Conservation (phyloP, 2,797 vertebrate species). For the Smutsia temminckii region DNA sequence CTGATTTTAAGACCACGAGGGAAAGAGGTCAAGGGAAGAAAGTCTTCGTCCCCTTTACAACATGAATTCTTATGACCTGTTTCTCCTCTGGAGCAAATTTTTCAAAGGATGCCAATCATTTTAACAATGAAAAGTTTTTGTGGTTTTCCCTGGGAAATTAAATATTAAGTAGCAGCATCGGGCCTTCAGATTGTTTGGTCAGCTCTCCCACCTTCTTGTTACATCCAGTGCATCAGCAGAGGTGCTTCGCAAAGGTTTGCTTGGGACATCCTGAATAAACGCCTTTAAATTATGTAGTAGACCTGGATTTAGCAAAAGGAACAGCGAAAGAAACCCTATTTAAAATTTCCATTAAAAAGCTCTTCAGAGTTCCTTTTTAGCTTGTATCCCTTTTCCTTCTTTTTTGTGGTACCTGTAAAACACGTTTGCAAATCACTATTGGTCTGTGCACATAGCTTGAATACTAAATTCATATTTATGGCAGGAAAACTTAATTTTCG, state of each 20-base stretch:
- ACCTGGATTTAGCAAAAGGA: not conserved
- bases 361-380: not conserved
- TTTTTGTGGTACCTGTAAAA: not conserved
- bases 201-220: not conserved
- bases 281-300: not conserved
- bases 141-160: slow-evolving; percentile 14
- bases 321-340: not conserved
- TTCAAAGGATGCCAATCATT: not conserved
- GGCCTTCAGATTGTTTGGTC: not conserved
- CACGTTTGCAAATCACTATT: not conserved
- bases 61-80: not conserved
- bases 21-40: not conserved
- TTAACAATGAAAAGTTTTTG: not conserved
- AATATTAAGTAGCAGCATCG: not conserved
- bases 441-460: not conserved
- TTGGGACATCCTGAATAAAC: not conserved
- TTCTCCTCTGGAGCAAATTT: not conserved
- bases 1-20: not conserved
- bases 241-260: not conserved
- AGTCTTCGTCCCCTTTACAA: not conserved
- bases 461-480: not conserved
- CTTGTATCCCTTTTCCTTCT: not conserved
- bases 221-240: not conserved
- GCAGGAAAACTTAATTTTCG: not conserved
- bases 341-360: not conserved